Conservation (phyloP, 1,140 invertebrate genomes). For the Conopomorpha cramerella region DNA sequence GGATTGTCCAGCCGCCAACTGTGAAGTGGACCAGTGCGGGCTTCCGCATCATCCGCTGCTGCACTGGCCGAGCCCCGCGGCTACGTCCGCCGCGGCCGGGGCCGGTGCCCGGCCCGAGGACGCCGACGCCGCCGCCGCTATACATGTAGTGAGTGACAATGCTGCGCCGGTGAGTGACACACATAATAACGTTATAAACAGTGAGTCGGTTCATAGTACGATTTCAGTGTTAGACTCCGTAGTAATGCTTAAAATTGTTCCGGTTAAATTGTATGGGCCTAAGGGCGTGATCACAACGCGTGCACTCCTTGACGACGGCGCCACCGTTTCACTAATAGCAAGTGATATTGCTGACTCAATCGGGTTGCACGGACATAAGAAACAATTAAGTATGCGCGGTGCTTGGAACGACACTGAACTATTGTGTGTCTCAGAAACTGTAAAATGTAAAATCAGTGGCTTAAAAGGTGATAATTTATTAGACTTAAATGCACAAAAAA, state of each 20-base stretch:
- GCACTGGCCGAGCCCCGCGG: conserved; percentile 1
- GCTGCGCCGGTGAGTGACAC: background rate
- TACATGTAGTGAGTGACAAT: background rate
- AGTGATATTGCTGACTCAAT: background rate
- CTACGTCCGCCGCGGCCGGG: no score
- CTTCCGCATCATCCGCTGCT: conserved; percentile 5
- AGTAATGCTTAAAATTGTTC: background rate
- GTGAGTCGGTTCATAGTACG: no score
- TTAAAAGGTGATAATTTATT: background rate
- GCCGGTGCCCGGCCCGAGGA: background rate
- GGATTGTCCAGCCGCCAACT: background rate
- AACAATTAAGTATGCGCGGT: background rate
- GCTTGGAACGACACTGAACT: background rate
- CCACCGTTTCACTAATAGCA: background rate
- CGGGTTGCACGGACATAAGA: background rate
- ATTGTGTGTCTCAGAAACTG: background rate
- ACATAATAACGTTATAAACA: no score
- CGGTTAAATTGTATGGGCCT: background rate
- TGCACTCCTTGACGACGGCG: background rate
- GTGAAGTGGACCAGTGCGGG: conserved; percentile 4
- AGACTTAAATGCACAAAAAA: background rate
- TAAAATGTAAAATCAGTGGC: background rate
- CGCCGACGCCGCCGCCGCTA: background rate
- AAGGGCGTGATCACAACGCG: background rate
- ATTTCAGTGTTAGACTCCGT: background rate